Evolutionary conservation across 2,888 invertebrate species (phyloP), one percentile per base, ranked within the genome.

Genomic region (Colostygia pectinataria): DNA sequence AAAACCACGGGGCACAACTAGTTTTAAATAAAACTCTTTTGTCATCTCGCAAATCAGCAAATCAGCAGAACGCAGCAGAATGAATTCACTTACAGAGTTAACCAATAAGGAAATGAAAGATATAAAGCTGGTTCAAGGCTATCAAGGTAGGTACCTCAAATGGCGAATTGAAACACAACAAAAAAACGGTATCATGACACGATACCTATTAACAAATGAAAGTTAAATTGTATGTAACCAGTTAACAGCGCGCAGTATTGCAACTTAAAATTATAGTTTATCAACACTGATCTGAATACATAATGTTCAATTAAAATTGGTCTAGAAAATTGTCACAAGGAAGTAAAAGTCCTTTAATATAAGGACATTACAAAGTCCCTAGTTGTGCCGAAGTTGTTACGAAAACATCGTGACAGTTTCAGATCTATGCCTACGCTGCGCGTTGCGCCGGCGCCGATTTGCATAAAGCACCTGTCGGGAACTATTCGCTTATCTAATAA

Each of bases 51-150:
- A 36, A 51, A 41, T 53, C 32, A 47, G n/a, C n/a, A n/a, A n/a
- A n/a, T n/a, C n/a, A n/a, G n/a, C n/a, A n/a, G 47, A 53, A 50
- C 28, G 44, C 23, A 36, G 57, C 56, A 53, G 60, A 65, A 59
- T 65, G 53, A 74, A 74, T 75, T 48, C 7, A 23, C 37, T 45
- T 40, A 37, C 41, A 49, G 45, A 56, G 57, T 71, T 70, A 68
- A 68, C 67, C 65, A 74, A 81, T 68, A 59, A 81, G 86, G 86
- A 88, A 86, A 83, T 85, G 82, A 84, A 80, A 85, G 81, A 78
- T 52, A 20, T n/a, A 14, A 63, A 63, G 52, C 71, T 57, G 54
- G 67, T 70, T 75, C 83, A 86, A 77, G 86, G 86, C 65, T 74
- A 44, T 50, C 62, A 20, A 20, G 20, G 20, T 57, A 20, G 20